These are phyloP conservation scores for Dioctria linearis DNA, from an alignment of 2,888 invertebrate species.

Conservation along the genomic window DNA sequence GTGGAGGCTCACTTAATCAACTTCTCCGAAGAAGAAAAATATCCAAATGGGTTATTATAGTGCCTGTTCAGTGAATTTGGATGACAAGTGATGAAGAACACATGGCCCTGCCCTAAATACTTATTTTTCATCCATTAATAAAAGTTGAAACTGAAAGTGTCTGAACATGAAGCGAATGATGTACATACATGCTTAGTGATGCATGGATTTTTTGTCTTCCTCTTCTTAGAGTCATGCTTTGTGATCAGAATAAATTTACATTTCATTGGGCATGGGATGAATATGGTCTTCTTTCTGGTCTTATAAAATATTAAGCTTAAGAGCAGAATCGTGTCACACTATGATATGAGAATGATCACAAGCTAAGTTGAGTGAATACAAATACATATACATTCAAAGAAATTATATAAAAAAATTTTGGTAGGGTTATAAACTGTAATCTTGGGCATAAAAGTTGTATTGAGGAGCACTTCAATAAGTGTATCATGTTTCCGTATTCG, in stretches of 20 bases:
- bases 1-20: conserved; percentile 30
- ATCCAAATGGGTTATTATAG: conserved; percentile 32
- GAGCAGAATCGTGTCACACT: too few relatives aligned
- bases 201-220: conserved; percentile 15
- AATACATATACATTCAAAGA: too few relatives aligned
- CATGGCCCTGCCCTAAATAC: conserved; percentile 29
- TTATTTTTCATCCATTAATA: conserved; percentile 7
- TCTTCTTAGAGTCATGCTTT: conserved; percentile 12
- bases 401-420: too few relatives aligned
- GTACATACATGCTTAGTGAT: conserved; percentile 19
- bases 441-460: too few relatives aligned
- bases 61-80: background rate
- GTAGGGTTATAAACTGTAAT: too few relatives aligned
- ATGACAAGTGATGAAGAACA: conserved; percentile 42
- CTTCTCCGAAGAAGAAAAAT: conserved; percentile 16
- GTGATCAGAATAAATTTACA: conserved; percentile 35
- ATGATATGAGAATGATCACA: too few relatives aligned
- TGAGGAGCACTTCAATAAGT: too few relatives aligned
- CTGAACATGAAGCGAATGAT: conserved; percentile 4
- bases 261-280: conserved; percentile 23
- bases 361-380: too few relatives aligned
- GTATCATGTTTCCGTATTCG: too few relatives aligned
- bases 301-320: too few relatives aligned
- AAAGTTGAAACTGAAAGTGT: conserved; percentile 40
- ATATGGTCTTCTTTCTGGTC: background rate